Evolutionary conservation across 2,888 invertebrate genomes (phyloP).

Genomic region (Yponomeuta plumbellus): DNA sequence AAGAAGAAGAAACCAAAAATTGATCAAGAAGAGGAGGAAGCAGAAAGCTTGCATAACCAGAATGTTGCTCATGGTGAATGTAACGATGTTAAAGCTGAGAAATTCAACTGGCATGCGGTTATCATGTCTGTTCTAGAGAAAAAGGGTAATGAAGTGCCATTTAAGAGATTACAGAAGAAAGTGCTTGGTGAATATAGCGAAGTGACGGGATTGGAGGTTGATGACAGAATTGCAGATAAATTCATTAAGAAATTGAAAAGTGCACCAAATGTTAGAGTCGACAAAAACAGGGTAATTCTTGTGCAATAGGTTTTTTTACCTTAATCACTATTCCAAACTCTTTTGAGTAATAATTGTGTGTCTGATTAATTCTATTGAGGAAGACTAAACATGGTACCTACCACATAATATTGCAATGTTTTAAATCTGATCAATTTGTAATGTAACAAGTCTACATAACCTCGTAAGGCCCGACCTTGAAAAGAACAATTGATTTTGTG

Average conservation of each 20-base stretch:
- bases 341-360: background rate
- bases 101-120: constrained; percentile 70
- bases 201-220: constrained; percentile 65
- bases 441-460: background rate
- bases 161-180: constrained; percentile 86
- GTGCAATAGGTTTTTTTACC: constrained; percentile 34
- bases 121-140: constrained; percentile 68
- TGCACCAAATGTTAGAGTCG: constrained; percentile 78
- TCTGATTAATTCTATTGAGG: background rate
- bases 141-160: constrained; percentile 79
- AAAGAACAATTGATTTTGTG: too few species aligned
- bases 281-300: constrained; percentile 77
- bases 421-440: background rate
- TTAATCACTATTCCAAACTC: background rate
- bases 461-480: too few species aligned
- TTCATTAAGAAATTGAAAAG: constrained; percentile 84
- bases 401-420: background rate
- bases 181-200: constrained; percentile 80
- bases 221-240: constrained; percentile 81
- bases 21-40: constrained; percentile 45
- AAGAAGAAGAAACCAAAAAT: constrained; percentile 59
- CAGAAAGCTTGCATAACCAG: constrained; percentile 62
- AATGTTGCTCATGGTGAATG: constrained; percentile 66
- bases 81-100: constrained; percentile 40
- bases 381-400: background rate